Percentiles rank a stretch among this genome's conserved stretches.
These are phyloP conservation scores for Drosophila tripunctata DNA, from an alignment of 2,888 invertebrate genomes.

Conservation along the genomic window DNA sequence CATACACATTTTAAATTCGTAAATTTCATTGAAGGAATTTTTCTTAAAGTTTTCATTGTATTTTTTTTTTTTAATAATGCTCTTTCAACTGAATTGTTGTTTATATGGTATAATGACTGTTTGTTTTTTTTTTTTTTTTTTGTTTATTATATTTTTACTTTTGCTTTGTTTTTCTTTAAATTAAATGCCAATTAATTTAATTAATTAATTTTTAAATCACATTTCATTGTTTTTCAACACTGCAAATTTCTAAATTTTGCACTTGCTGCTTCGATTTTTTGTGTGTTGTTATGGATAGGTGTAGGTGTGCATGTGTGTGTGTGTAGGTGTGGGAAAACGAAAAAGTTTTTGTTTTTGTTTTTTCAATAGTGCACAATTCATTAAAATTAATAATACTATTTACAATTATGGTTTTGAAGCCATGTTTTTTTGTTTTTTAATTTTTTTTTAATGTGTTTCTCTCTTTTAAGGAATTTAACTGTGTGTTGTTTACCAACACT, in stretches of 20 bases:
- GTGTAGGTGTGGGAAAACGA: conserved; percentile 68
- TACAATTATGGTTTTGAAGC: conserved; percentile 72
- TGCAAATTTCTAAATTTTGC: conserved; percentile 63
- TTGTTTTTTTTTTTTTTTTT: conserved; percentile 60
- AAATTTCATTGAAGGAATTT: conserved; percentile 79
- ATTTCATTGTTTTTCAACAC: conserved; percentile 82
- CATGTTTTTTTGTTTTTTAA: conserved; percentile 54
- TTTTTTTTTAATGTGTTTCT: conserved; percentile 20
- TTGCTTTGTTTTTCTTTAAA: conserved; percentile 55
- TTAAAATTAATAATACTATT: conserved; percentile 82
- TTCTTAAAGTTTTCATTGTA: conserved; percentile 13
- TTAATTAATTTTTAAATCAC: conserved; percentile 82
- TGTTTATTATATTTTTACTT: conserved; percentile 36
- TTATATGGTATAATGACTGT: conserved; percentile 75
- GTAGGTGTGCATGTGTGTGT: conserved; percentile 45
- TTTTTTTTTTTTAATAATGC: conserved; percentile 35
- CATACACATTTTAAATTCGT: conserved; percentile 76
- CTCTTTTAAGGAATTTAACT: conserved; percentile 43
- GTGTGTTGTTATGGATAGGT: conserved; percentile 53
- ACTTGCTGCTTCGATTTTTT: conserved; percentile 60
- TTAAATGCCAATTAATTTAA: conserved; percentile 81
- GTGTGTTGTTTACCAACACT: conserved; percentile 21
- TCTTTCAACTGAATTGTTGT: conserved; percentile 61
- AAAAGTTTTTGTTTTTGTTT: conserved; percentile 42
- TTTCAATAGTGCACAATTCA: conserved; percentile 63